A percentile compares a stretch with the other conserved stretches of the same genome.
Conservation (phyloP, 2,113 vertebrate species). For the Brachyhypopomus gauderio region DNA sequence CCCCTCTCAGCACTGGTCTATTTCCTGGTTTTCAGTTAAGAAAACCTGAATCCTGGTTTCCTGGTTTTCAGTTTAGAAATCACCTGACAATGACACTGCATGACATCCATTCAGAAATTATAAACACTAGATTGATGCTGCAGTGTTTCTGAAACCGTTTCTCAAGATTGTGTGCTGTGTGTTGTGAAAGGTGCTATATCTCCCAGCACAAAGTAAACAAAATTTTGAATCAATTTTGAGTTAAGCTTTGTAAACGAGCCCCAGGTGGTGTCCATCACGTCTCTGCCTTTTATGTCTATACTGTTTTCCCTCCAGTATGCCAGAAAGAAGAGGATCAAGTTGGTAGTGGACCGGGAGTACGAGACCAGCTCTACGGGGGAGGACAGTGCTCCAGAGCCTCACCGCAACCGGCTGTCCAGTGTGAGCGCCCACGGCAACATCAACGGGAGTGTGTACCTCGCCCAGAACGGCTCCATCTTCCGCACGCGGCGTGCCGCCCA, state of each 20-base stretch:
- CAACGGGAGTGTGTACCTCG: constrained; percentile 87
- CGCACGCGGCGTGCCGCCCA: constrained; percentile 83
- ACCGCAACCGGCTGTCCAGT: constrained; percentile 73
- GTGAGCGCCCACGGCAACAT: constrained; percentile 74
- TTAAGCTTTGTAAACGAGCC: too few species aligned
- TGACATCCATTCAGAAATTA: not conserved
- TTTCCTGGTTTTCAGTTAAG: not conserved
- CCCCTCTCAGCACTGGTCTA: not conserved
- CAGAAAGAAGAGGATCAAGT: constrained; percentile 85
- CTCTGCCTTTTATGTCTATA: not conserved
- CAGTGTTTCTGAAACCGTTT: not conserved
- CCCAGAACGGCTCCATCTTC: constrained; percentile 93
- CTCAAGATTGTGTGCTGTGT: not conserved
- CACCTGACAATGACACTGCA: not conserved
- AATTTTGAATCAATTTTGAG: too few species aligned
- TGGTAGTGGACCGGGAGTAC: constrained; percentile 86
- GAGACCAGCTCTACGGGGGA: constrained; percentile 92
- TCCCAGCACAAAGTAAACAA: not conserved
- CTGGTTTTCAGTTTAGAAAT: not conserved
- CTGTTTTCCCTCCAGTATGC: constrained; percentile 74
- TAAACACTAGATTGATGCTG: not conserved
- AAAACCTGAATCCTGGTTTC: too few species aligned
- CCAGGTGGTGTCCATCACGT: not conserved
- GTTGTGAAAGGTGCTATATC: not conserved
- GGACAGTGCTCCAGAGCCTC: constrained; percentile 83